Evolutionary conservation across 2,888 invertebrate species (phyloP).

Genomic region (Orthosia gothica): DNA sequence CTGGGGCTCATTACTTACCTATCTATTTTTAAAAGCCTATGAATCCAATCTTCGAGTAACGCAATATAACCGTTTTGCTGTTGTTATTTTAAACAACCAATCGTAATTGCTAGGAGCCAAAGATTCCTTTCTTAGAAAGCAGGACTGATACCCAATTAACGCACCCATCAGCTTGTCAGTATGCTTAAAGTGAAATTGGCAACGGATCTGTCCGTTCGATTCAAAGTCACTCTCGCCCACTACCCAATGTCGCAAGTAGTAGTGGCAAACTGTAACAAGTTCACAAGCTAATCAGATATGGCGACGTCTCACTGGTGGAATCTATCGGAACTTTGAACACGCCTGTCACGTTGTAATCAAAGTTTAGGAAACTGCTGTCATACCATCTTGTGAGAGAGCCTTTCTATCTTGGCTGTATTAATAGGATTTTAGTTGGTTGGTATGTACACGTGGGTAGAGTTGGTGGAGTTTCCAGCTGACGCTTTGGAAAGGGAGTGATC

Average conservation of each 20-base stretch:
- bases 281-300: slow-evolving; percentile 77
- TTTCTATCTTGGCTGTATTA: slow-evolving; percentile 74
- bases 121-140: too few species aligned
- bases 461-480: slow-evolving; percentile 23
- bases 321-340: slow-evolving; percentile 78
- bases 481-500: not conserved
- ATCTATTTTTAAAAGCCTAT: too few species aligned
- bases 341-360: slow-evolving; percentile 77
- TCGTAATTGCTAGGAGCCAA: too few species aligned
- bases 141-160: not conserved
- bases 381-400: slow-evolving; percentile 68
- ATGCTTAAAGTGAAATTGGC: not conserved
- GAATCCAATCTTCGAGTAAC: too few species aligned
- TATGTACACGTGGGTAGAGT: slow-evolving; percentile 34
- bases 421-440: slow-evolving; percentile 67
- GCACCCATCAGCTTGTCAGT: not conserved
- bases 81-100: too few species aligned
- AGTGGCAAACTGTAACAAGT: slow-evolving; percentile 68
- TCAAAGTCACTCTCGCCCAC: slow-evolving; percentile 3
- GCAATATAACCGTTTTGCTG: too few species aligned
- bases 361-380: slow-evolving; percentile 76
- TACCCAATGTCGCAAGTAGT: slow-evolving; percentile 32
- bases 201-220: not conserved
- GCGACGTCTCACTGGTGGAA: slow-evolving; percentile 71
- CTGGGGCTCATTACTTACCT: too few species aligned